Conservation (phyloP, 2,797 vertebrate species). For the Halcyon badia region DNA sequence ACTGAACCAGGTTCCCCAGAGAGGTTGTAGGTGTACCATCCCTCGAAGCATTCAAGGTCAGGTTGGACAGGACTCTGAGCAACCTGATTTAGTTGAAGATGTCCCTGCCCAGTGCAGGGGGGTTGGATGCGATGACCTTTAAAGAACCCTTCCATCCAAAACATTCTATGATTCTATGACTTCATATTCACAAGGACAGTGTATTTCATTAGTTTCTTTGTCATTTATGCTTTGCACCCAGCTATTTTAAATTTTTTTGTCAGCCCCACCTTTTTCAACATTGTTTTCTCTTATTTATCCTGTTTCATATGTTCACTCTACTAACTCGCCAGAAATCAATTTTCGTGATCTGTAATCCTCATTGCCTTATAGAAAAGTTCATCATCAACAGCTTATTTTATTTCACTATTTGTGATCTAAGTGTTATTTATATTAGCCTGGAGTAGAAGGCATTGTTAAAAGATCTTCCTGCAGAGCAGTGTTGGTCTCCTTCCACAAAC, state of each 20-base stretch:
- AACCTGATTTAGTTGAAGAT: background rate
- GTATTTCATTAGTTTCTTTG: background rate
- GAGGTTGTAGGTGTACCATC: background rate
- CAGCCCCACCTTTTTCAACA: background rate
- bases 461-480: background rate
- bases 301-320: background rate
- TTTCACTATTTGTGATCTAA: background rate
- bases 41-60: background rate
- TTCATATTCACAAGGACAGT: background rate
- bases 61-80: rapidly evolving
- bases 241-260: background rate
- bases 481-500: background rate
- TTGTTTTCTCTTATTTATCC: background rate
- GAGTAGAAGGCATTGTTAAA: background rate
- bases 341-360: background rate
- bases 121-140: rapidly evolving
- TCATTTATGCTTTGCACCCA: background rate
- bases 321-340: background rate
- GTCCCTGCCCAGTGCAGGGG: rapidly evolving
- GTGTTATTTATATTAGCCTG: background rate
- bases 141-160: background rate
- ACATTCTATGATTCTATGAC: background rate
- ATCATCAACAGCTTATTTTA: background rate
- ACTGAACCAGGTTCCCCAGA: background rate
- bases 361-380: background rate